Base-by-base conservation (phyloP, 2,113 vertebrate species). In the Eublepharis macularius region DNA sequence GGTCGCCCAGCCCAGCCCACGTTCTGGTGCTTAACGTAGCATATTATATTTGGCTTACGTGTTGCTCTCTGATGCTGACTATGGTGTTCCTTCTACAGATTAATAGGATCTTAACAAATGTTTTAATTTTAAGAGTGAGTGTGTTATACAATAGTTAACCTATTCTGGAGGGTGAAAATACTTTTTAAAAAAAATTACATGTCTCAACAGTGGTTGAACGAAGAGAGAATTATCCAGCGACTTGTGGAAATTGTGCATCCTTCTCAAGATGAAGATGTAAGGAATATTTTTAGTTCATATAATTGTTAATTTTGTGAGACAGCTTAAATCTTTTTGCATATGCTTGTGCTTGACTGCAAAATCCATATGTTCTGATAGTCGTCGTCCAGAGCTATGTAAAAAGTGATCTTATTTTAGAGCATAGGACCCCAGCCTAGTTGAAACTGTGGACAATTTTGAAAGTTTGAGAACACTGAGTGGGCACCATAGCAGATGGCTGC, bases 181-280 rank as follows among this genome's bases (percentile, higher is more conserved):
- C 4, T 74, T 45, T 75, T 47, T n/a, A 47, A 75, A 75, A 75
- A 75, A 13, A 14, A 10, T 16, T 29, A 14, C 86, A 90, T 13
- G 0, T 80, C 94, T 92, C 94, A 95, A 29, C 93, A 99, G 99
- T 99, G 98, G 98, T 92, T 99, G 85, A 99, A 98, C 86, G 98
- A 99, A 94, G 98, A 99, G 95, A 98, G 97, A 87, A 97, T 99
- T 89, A 99, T 99, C 93, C 98, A 99, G 95, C 96, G 98, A 82
- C 97, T 99, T 83, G 98, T 99, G 91, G 98, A 99, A 91, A 98
- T 99, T 83, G 98, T 99, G 54, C 98, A 99, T 86, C 97, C 98
- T 0, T 98, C 97, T 94, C 98, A 99, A 95, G 98, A 99, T 95
- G 99, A 99, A 94, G 99, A 99, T 94, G 99, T 99, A 95, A 98